Conservation (phyloP, 2,888 invertebrate species). For the Cephus sareptanus region DNA sequence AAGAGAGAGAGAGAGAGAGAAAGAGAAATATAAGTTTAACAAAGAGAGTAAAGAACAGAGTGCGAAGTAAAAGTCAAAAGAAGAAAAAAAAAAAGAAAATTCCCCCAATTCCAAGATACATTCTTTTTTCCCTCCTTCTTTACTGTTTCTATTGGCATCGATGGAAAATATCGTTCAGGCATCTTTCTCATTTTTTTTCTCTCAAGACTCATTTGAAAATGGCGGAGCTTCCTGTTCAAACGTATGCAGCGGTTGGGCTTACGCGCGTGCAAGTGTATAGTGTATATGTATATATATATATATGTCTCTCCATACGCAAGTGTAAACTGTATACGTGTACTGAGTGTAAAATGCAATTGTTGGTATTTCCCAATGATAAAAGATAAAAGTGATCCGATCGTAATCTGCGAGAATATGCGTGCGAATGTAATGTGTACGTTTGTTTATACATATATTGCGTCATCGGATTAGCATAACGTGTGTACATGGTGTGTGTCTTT, state of each 20-base stretch:
- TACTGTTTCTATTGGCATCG: not conserved
- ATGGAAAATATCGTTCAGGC: not conserved
- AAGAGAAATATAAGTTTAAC: not conserved
- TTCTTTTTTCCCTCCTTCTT: not conserved
- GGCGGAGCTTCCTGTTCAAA: not conserved
- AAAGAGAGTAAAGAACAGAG: not conserved
- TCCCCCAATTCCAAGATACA: not conserved
- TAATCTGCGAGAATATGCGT: not conserved
- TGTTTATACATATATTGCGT: not conserved
- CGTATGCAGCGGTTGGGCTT: slow-evolving; percentile 16
- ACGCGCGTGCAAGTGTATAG: slow-evolving; percentile 21
- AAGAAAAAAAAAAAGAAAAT: not conserved
- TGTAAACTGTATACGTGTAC: not conserved
- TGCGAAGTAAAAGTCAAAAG: not conserved
- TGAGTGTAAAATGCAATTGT: not conserved
- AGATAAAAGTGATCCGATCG: not conserved
- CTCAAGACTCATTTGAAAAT: not conserved
- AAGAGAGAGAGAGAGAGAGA: not conserved
- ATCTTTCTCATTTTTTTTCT: not conserved
- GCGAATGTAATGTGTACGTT: not conserved
- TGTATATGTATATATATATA: slow-evolving; percentile 21
- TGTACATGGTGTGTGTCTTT: not conserved
- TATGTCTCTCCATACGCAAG: not conserved
- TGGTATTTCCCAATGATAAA: not conserved
- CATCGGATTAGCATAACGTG: not conserved